Conservation (phyloP, 2,113 vertebrate genomes). For the Lagopus leucura region DNA sequence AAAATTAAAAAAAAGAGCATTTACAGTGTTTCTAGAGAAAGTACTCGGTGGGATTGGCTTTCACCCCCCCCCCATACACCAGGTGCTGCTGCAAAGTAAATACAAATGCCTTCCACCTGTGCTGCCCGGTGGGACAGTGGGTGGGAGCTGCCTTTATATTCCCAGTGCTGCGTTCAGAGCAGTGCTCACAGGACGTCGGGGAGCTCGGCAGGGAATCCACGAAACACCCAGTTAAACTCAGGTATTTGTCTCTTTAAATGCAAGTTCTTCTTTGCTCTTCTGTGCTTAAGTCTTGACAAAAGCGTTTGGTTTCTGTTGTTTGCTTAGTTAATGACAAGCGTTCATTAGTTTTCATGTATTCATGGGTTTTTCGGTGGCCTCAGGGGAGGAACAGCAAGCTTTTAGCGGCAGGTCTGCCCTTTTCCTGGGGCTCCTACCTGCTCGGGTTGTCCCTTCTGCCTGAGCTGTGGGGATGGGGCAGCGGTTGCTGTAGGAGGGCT, state of each 20-base stretch:
- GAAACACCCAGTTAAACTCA: background rate
- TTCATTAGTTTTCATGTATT: too few relatives aligned
- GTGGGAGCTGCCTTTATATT: background rate
- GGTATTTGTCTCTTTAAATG: background rate
- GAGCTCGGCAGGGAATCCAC: background rate
- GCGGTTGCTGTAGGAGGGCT: background rate
- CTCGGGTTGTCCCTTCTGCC: background rate
- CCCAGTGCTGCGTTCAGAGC: background rate
- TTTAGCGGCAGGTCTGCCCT: background rate
- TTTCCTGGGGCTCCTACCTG: background rate
- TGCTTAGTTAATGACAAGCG: background rate
- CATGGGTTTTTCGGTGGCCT: background rate
- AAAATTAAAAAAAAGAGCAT: slow-evolving; percentile 67
- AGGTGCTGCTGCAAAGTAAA: slow-evolving; percentile 33
- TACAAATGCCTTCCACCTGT: background rate
- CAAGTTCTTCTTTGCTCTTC: background rate
- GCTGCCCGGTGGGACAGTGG: background rate
- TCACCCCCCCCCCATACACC: background rate
- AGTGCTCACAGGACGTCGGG: background rate
- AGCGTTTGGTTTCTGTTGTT: background rate
- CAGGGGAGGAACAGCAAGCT: background rate
- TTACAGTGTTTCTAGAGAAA: slow-evolving; percentile 34
- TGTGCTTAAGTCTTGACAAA: too few relatives aligned
- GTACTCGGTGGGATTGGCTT: background rate
- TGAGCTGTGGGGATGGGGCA: background rate